Evolutionary conservation across 2,113 vertebrate genomes (phyloP).

Genomic region (Dromiciops gliroides): DNA sequence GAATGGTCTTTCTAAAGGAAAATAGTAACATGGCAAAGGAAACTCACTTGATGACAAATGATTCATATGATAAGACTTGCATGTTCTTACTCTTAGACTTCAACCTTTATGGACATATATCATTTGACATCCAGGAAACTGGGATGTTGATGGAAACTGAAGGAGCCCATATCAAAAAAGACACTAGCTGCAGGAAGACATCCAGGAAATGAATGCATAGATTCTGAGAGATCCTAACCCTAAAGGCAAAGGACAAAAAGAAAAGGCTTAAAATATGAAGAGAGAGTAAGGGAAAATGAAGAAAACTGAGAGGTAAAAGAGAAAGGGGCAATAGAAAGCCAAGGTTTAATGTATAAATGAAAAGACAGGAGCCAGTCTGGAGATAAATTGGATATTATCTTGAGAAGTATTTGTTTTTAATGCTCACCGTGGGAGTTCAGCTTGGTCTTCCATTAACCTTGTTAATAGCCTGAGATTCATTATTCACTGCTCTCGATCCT

Average conservation of each 20-base stretch:
- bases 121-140: slow-evolving; percentile 65
- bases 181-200: slow-evolving; percentile 53
- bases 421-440: neutral
- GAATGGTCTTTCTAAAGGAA: slow-evolving; percentile 30
- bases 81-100: slow-evolving; percentile 58
- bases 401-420: slow-evolving; percentile 53
- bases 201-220: slow-evolving; percentile 6
- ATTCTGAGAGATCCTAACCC: fast-evolving
- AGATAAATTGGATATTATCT: neutral
- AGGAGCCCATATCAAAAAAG: slow-evolving; percentile 59
- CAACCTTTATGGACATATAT: slow-evolving; percentile 53
- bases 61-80: slow-evolving; percentile 42
- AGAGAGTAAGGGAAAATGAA: neutral
- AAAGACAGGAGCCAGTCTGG: neutral
- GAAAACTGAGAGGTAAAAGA: slow-evolving; percentile 18
- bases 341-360: neutral
- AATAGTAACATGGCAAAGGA: neutral
- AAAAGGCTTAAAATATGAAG: neutral
- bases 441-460: neutral
- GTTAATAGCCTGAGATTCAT: neutral
- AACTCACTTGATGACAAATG: slow-evolving; percentile 54
- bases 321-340: neutral
- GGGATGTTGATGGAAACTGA: slow-evolving; percentile 67
- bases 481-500: slow-evolving; percentile 31
- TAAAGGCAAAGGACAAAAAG: slow-evolving; percentile 48